A percentile compares a stretch with the other conserved stretches of the same genome.
Evolutionary conservation across 2,888 invertebrate species (phyloP).

Genomic region (Phoenoteleia sp.): DNA sequence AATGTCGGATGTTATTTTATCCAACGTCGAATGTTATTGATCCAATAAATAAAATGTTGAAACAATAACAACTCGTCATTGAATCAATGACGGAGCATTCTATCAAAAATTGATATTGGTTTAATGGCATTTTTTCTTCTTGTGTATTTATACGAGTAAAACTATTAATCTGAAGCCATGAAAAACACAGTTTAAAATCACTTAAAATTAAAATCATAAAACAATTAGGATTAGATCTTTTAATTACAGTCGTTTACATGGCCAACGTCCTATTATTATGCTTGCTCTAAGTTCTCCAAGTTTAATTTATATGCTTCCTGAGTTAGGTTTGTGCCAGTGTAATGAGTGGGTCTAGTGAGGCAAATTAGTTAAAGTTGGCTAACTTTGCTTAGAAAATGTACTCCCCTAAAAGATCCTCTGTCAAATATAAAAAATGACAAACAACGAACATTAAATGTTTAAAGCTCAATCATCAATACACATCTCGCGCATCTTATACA

Average conservation of each 20-base stretch:
- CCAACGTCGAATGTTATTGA: too few relatives aligned
- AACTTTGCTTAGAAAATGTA: conserved; percentile 60
- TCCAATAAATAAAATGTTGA: too few relatives aligned
- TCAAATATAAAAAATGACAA: conserved; percentile 11
- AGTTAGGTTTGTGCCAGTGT: conserved; percentile 51
- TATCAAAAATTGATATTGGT: too few relatives aligned
- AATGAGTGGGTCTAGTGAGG: conserved; percentile 59
- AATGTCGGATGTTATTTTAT: too few relatives aligned
- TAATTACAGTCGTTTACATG: conserved; percentile 51
- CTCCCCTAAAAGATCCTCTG: not conserved
- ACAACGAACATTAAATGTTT: not conserved
- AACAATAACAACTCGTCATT: too few relatives aligned
- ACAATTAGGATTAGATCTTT: conserved; percentile 39
- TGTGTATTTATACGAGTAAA: too few relatives aligned
- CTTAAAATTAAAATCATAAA: not conserved
- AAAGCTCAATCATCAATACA: conserved; percentile 33
- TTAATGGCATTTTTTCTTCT: too few relatives aligned
- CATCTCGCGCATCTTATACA: not conserved
- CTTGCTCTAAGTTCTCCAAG: conserved; percentile 56
- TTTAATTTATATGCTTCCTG: conserved; percentile 61
- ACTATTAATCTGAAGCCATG: not conserved
- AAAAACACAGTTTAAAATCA: not conserved
- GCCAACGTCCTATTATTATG: conserved; percentile 59
- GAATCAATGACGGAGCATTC: too few relatives aligned
- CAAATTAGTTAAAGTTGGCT: conserved; percentile 62